Base-by-base conservation (phyloP, 1,140 invertebrate species). In the Brachionus koreanus region DNA sequence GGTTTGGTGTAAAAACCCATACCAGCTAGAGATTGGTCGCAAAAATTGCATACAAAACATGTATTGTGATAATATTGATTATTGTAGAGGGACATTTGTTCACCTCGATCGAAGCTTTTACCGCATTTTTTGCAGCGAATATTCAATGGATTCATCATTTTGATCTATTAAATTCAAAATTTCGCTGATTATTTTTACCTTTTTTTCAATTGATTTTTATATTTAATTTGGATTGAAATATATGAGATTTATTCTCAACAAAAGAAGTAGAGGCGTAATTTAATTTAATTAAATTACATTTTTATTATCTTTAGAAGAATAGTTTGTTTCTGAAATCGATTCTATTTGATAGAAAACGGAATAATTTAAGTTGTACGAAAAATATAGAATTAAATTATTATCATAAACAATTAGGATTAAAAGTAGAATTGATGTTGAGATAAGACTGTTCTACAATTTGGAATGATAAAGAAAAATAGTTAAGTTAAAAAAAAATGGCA, bases 81-180 rank as follows among this genome's bases (percentile, higher is more conserved):
- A 13, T 67, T 82, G 46, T 82, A 79, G 16, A 79, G 39, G 16
- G 76, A 79, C 76, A 79, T 79, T 79, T 79, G 76, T 29, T 79
- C 76, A 5, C 76, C 76, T 29, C 76, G 35, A 37, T 79, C 76
- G 49, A 79, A 79, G 16, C 76, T 79, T 79, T 61, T 79, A 19
- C 76, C 76, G 29, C 76, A 79, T 61, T 43, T 57, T 37, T 65
- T 57, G 37, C 76, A 79, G n/a, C 61, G 33, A 42, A 79, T 79
- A n/a, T 79, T 79, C 76, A 79, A 79, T 65, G 76, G 76, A 23
- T 79, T 79, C 76, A 79, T 79, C 76, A 79, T 79, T 79, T 61
- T 79, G 49, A 57, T 23, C 49, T 57, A 57, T 19, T 57, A 35
- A 65, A 65, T 29, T 65, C 12, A 65, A 33, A 33, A 65, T 35